Base-by-base conservation (phyloP, 2,888 invertebrate genomes). In the Phortica magna region DNA sequence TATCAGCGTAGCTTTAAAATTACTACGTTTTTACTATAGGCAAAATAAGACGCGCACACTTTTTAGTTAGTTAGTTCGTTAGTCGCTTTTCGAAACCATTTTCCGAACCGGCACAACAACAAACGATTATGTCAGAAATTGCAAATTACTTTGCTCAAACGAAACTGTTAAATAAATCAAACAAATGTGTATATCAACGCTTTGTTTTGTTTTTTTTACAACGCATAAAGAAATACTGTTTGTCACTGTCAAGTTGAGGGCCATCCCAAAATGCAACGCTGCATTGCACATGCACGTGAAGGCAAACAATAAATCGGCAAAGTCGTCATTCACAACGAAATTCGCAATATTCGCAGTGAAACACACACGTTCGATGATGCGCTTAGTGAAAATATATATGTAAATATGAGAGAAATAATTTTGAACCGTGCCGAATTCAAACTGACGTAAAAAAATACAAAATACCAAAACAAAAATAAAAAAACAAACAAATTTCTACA, bases 401-500 rank as follows among this genome's bases (percentile, higher is more conserved):
- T 53, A 53, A n/a, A 14, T 2, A 7, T 5, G n/a, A 17, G 55
- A 9, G n/a, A 17, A 55, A 55, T 31, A 17, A 55, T 55, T 55
- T 55, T 12, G 7, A 55, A 55, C 7, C 55, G 55, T 55, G 55
- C 55, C 55, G 5, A 17, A 55, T 55, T 55, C 6, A 55, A 17
- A 12, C 14, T 55, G 55, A 55, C 31, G 31, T 42, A 57, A 74
- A 59, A 74, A 48, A n/a, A n/a, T n/a, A n/a, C n/a, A n/a, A 70
- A 70, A 22, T 14, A 31, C 14, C 57, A 57, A 67, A 61, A 19
- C 48, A 61, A 76, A 48, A 42, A 72, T 72, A 76, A 55, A 12
- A 31, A 68, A 61, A 14, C 43, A 65, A 74, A 57, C 39, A 74
- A 75, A 55, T 59, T 39, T 71, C 61, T 39, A n/a, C 14, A 19